A percentile compares a stretch with the other conserved stretches of the same genome.
Evolutionary conservation across 2,797 vertebrate genomes (phyloP).

Genomic region (Clamator glandarius): DNA sequence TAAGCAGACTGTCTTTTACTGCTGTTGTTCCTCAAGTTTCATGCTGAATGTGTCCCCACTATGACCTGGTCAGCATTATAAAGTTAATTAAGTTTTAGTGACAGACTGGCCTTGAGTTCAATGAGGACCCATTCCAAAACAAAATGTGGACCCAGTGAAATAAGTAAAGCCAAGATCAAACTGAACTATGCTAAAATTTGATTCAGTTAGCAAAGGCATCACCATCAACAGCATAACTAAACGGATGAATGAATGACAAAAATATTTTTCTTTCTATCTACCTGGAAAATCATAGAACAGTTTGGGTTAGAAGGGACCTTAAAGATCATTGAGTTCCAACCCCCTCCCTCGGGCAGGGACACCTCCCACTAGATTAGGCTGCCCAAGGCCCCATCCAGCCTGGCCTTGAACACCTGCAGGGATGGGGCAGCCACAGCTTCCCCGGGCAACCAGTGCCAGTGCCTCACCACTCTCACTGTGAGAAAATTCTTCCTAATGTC

Average conservation of each 20-base stretch:
- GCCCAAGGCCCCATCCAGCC: too few relatives aligned
- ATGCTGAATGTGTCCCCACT: neutral
- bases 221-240: neutral
- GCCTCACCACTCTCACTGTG: too few relatives aligned
- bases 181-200: neutral
- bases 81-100: neutral
- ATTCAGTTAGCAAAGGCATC: neutral
- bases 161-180: neutral
- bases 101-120: neutral
- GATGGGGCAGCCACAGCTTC: too few relatives aligned
- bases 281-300: neutral
- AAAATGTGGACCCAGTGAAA: neutral
- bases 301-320: too few relatives aligned
- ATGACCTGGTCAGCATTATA: neutral
- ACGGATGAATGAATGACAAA: neutral
- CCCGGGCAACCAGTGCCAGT: too few relatives aligned
- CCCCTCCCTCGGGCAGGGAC: too few relatives aligned
- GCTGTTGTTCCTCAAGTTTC: neutral
- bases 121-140: neutral
- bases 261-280: neutral
- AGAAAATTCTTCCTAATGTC: too few relatives aligned
- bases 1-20: neutral
- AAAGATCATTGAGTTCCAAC: too few relatives aligned
- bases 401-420: too few relatives aligned
- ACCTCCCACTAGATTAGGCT: too few relatives aligned